A percentile compares a stretch with the other conserved stretches of the same genome.
Conservation (phyloP, 2,888 invertebrate species). For the Malachius bipustulatus region DNA sequence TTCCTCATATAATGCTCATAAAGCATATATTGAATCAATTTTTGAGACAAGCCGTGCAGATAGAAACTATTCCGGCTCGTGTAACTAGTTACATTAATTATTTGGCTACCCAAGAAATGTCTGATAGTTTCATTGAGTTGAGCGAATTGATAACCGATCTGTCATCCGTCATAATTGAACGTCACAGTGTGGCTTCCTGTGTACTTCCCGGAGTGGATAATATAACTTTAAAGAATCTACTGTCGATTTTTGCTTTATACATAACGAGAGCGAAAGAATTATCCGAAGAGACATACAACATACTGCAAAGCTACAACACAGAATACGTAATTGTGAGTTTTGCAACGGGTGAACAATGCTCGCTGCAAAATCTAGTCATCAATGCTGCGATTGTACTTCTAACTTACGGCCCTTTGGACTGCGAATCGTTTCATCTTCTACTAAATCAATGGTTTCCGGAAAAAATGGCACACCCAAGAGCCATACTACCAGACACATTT, state of each 20-base stretch:
- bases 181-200: slow-evolving; percentile 72
- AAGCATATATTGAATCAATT: slow-evolving; percentile 57
- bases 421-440: slow-evolving; percentile 28
- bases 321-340: slow-evolving; percentile 70
- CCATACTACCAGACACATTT: slow-evolving; percentile 64
- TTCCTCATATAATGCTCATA: slow-evolving; percentile 67
- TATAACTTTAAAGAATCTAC: slow-evolving; percentile 57
- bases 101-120: slow-evolving; percentile 60
- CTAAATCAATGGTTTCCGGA: slow-evolving; percentile 81
- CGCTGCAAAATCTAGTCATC: slow-evolving; percentile 66
- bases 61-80: slow-evolving; percentile 76
- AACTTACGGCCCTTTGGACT: slow-evolving; percentile 50
- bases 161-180: slow-evolving; percentile 82
- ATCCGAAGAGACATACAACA: slow-evolving; percentile 46
- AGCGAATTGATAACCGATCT: slow-evolving; percentile 66
- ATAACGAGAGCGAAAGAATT: slow-evolving; percentile 57
- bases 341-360: slow-evolving; percentile 61
- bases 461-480: slow-evolving; percentile 60
- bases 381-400: slow-evolving; percentile 75
- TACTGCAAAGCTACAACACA: slow-evolving; percentile 34
- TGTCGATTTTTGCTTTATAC: slow-evolving; percentile 63
- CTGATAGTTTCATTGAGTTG: slow-evolving; percentile 54
- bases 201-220: slow-evolving; percentile 30
- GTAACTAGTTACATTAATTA: slow-evolving; percentile 78
- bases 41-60: slow-evolving; percentile 76